Base-by-base conservation (phyloP, 2,888 invertebrate species). In the Taenaris catops region DNA sequence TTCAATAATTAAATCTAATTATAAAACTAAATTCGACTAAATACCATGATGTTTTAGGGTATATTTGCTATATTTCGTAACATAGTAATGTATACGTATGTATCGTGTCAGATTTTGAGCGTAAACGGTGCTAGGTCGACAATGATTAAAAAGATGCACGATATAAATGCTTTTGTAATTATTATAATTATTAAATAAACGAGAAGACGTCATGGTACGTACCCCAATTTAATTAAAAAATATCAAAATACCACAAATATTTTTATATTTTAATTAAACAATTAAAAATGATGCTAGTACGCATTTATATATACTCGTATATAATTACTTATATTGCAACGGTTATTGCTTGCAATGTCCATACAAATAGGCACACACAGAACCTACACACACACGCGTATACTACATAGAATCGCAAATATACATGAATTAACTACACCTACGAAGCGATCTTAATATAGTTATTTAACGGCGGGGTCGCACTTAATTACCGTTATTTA, bases 311-410 rank as follows among this genome's bases (percentile, higher is more conserved):
- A n/a, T n/a, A n/a, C n/a, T n/a, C n/a, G n/a, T n/a, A n/a, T 25
- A 40, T 24, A 25, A 21, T 27, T 27, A 29, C 16, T 34, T 53
- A 63, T 74, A 79, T 78, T 76, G 73, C 70, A 73, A 78, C 55
- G 32, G 55, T 66, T 70, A 75, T 75, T 72, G 71, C 69, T 75
- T 55, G 66, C 68, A 70, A 73, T 51, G 51, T 59, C 44, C 53
- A 44, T 58, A 63, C 65, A 66, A 64, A 55, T 61, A 65, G 67
- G 60, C 70, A 70, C 67, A 68, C 72, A 63, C 53, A 54, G 58
- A 58, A 57, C 51, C 57, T 53, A 49, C 58, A 17, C 29, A 36
- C 47, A 52, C 46, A 51, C 53, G 57, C 53, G 51, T 56, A 61
- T 47, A 64, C 49, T 58, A 55, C 61, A 70, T 68, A 65, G 72